These are phyloP conservation scores for Salminus brasiliensis DNA, from an alignment of 2,113 vertebrate genomes.

Conservation along the genomic window DNA sequence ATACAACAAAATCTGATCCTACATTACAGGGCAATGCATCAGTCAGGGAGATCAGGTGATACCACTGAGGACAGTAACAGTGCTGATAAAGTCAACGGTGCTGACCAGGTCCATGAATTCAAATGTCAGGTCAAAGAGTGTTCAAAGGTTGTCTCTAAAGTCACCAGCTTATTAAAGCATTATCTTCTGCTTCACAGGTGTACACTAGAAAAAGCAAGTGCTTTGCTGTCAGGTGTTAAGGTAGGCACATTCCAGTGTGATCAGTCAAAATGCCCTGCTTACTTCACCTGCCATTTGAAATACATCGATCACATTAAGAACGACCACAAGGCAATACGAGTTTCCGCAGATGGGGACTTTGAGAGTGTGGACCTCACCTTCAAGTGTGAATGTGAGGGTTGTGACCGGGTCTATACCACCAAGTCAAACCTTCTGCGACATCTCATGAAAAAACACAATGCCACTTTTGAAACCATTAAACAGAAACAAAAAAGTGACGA, in stretches of 20 bases:
- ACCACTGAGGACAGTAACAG: constrained; percentile 50
- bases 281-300: constrained; percentile 87
- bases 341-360: constrained; percentile 76
- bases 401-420: constrained; percentile 94
- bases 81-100: constrained; percentile 50
- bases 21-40: constrained; percentile 96
- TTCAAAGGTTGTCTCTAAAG: constrained; percentile 92
- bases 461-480: constrained; percentile 88
- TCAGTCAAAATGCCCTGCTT: constrained; percentile 86
- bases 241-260: constrained; percentile 91
- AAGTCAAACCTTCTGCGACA: constrained; percentile 96
- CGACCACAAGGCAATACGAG: constrained; percentile 87
- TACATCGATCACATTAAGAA: constrained; percentile 93
- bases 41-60: constrained; percentile 85
- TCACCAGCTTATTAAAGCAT: constrained; percentile 92
- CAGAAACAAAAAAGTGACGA: constrained; percentile 72
- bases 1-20: constrained; percentile 98
- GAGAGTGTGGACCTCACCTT: constrained; percentile 85
- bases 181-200: constrained; percentile 97
- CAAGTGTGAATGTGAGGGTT: constrained; percentile 89
- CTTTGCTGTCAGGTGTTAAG: constrained; percentile 82
- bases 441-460: constrained; percentile 95
- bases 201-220: constrained; percentile 90
- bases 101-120: constrained; percentile 84
- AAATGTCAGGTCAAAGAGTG: constrained; percentile 95